Evolutionary conservation across 2,113 vertebrate genomes (phyloP), one percentile per base, ranked within the genome.

Genomic region (Thunnus maccoyii): DNA sequence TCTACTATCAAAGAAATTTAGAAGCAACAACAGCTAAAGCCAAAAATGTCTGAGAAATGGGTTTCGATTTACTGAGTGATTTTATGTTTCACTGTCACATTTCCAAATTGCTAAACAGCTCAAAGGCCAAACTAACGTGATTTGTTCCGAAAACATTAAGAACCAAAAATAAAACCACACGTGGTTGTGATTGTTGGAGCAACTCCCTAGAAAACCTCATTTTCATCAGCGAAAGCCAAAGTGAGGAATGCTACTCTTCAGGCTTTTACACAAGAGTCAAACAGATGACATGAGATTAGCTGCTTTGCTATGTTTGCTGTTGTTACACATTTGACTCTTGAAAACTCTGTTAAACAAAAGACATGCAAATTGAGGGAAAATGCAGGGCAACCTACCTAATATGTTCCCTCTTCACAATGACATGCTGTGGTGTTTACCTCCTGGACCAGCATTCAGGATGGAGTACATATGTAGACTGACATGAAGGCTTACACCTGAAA

Each of bases 341-440:
- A 61, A 61, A 30, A 50, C 16, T 3, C 8, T 5, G 13, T 17
- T 5, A 62, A 60, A 41, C 7, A 52, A 62, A 67, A 66, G 8
- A 44, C 36, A 25, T 47, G 9, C 17, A 32, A n/a, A 60, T 1
- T 22, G 11, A 47, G 62, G 50, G 44, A 68, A 30, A 57, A 70
- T 4, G 44, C 12, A 22, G 8, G 3, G 18, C 3, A 48, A 76
- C 89, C 7, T 85, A 90, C 91, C 89, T 88, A 87, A 77, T 88
- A 50, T 70, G 27, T 71, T 81, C 54, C 76, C 22, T 46, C 68
- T 76, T 91, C 60, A 93, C 80, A 89, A 88, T 50, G 80, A 61
- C 89, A 91, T 90, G 66, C 63, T 87, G 74, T 61, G 41, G 54
- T 66, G 72, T 77, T 36, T 32, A 41, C 8, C 52, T 81, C 83